Conservation (phyloP, 2,113 vertebrate genomes). For the Lagopus leucura region DNA sequence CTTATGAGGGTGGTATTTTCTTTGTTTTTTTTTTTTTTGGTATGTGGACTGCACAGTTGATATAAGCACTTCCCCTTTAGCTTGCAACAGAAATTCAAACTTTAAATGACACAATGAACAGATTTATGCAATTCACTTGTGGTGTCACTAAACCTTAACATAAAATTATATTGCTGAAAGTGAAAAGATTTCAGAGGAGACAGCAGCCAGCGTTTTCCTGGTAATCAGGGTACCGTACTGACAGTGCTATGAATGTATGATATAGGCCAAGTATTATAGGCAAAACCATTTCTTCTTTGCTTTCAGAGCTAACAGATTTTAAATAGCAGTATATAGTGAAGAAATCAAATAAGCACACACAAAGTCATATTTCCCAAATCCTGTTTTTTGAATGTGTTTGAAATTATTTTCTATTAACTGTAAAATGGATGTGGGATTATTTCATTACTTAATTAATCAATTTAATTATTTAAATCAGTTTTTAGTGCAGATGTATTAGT, state of each 20-base stretch:
- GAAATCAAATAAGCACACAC: not conserved
- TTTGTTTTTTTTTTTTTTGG: not conserved
- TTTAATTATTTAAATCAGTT: not conserved
- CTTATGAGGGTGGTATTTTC: not conserved
- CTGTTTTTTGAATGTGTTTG: not conserved
- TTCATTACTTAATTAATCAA: too few species aligned
- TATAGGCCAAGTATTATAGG: not conserved
- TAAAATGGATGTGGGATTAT: not conserved
- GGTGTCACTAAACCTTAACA: slow-evolving; percentile 64
- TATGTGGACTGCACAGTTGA: not conserved
- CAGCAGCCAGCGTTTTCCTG: slow-evolving; percentile 53
- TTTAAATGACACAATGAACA: slow-evolving; percentile 67
- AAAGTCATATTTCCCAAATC: not conserved
- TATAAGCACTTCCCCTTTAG: not conserved
- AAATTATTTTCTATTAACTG: not conserved
- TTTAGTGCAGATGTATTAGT: not conserved
- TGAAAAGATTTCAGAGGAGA: slow-evolving; percentile 59
- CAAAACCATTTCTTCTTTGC: slow-evolving; percentile 5
- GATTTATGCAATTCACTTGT: slow-evolving; percentile 69
- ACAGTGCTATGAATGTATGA: not conserved
- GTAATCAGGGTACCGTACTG: slow-evolving; percentile 42
- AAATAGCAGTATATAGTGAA: not conserved
- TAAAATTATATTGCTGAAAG: slow-evolving; percentile 68
- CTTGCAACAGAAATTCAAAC: slow-evolving; percentile 50
- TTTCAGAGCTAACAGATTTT: slow-evolving; percentile 25